Percentiles rank a stretch among this genome's conserved stretches.
Conservation (phyloP, 2,113 vertebrate genomes). For the Puntigrus tetrazona region DNA sequence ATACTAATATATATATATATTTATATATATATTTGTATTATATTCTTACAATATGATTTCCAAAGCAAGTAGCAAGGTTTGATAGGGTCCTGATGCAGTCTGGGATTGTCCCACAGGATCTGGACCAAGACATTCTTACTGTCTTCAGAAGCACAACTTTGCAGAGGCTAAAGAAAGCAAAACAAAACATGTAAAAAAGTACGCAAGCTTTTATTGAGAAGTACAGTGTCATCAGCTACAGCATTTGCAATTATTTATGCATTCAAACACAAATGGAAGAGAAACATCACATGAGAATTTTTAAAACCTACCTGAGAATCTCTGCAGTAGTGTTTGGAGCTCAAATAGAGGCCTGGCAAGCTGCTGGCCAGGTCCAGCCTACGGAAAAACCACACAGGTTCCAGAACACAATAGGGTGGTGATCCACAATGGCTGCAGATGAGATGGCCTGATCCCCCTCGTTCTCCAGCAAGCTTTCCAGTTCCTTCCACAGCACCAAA, state of each 20-base stretch:
- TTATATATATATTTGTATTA: neutral
- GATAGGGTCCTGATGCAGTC: slow-evolving; percentile 90
- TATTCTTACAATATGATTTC: slow-evolving; percentile 91
- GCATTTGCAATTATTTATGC: neutral
- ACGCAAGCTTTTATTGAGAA: neutral
- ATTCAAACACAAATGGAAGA: neutral
- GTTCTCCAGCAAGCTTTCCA: slow-evolving; percentile 94
- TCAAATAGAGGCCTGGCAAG: slow-evolving; percentile 91
- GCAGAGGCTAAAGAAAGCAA: slow-evolving; percentile 79
- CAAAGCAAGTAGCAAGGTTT: slow-evolving; percentile 94
- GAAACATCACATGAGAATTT: neutral
- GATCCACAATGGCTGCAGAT: slow-evolving; percentile 90
- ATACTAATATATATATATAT: neutral
- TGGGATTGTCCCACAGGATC: slow-evolving; percentile 97
- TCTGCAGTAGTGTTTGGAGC: slow-evolving; percentile 89
- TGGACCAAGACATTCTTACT: slow-evolving; percentile 96
- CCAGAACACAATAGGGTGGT: slow-evolving; percentile 99
- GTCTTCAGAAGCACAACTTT: slow-evolving; percentile 87
- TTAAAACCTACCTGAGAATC: slow-evolving; percentile 81
- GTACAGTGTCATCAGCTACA: neutral
- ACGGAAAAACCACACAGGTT: slow-evolving; percentile 99
- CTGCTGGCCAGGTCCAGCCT: slow-evolving; percentile 93
- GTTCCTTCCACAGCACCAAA: slow-evolving; percentile 97
- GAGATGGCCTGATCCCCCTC: slow-evolving; percentile 91
- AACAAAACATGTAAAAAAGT: neutral